Conservation (phyloP, 2,888 invertebrate species). For the Chloroclystis v-ata region DNA sequence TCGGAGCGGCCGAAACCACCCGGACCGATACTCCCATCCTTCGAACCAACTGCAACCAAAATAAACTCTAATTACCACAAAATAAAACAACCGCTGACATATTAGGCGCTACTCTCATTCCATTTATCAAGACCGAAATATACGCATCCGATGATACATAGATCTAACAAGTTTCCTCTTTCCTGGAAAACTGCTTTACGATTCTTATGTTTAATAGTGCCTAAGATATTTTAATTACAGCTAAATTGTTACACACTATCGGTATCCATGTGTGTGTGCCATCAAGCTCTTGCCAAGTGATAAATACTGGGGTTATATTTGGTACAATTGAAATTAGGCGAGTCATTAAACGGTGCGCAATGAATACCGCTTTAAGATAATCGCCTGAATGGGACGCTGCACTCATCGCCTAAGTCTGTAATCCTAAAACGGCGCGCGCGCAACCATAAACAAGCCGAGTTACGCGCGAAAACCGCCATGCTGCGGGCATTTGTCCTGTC, state of each 20-base stretch:
- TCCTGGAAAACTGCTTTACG: slow-evolving; percentile 31
- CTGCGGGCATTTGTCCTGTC: slow-evolving; percentile 74
- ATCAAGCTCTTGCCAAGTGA: slow-evolving; percentile 67
- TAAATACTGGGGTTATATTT: slow-evolving; percentile 73
- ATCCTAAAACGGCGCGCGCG: slow-evolving; percentile 70
- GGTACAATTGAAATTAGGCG: slow-evolving; percentile 76
- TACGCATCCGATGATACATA: slow-evolving; percentile 15
- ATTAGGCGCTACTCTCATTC: slow-evolving; percentile 8
- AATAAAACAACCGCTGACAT: slow-evolving; percentile 6
- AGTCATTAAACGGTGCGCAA: slow-evolving; percentile 62
- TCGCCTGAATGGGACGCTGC: slow-evolving; percentile 67
- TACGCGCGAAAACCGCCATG: slow-evolving; percentile 72
- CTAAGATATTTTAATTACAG: slow-evolving; percentile 63
- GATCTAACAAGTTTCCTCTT: slow-evolving; percentile 20
- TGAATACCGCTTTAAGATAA: slow-evolving; percentile 65
- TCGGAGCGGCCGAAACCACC: slow-evolving; percentile 87
- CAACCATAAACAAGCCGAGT: slow-evolving; percentile 68
- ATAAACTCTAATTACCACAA: slow-evolving; percentile 7
- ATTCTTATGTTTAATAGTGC: slow-evolving; percentile 35
- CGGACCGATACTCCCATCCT: slow-evolving; percentile 87
- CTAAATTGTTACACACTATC: slow-evolving; percentile 59
- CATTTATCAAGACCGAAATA: slow-evolving; percentile 17
- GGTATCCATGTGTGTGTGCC: slow-evolving; percentile 32
- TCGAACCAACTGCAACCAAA: slow-evolving; percentile 79
- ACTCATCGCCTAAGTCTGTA: slow-evolving; percentile 71